Percentiles rank a stretch among this genome's conserved stretches.
Evolutionary conservation across 2,797 vertebrate genomes (phyloP).

Genomic region (Chrysocyon brachyurus): DNA sequence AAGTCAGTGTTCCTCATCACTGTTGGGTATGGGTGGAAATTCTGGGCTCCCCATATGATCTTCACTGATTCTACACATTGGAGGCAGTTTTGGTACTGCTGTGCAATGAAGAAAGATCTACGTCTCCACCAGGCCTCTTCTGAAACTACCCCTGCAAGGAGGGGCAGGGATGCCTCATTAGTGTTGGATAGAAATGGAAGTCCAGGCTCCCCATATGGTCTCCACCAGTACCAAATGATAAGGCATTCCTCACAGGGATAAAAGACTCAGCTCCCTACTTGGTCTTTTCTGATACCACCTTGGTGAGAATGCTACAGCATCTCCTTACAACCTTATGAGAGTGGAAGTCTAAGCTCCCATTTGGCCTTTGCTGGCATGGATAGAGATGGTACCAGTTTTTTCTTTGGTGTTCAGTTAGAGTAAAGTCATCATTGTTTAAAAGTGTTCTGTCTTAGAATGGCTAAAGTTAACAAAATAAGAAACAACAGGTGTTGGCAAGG

Average conservation of each 20-base stretch:
- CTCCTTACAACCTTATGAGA: neutral
- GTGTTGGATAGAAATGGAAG: too few species aligned
- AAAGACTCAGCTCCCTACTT: neutral
- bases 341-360: neutral
- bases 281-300: neutral
- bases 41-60: neutral
- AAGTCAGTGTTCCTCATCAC: neutral
- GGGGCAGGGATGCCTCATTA: neutral
- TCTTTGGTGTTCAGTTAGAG: neutral
- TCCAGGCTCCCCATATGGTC: neutral
- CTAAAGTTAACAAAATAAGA: too few species aligned
- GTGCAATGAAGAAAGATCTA: too few species aligned
- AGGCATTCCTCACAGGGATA: neutral
- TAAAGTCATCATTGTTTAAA: neutral
- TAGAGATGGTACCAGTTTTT: neutral
- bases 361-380: neutral
- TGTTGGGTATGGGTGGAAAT: too few species aligned
- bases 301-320: neutral
- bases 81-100: neutral
- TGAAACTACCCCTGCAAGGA: neutral
- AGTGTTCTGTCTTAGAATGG: neutral
- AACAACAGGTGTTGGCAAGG: too few species aligned
- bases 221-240: too few species aligned
- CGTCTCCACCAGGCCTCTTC: neutral
- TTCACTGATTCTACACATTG: neutral